Base-by-base conservation (phyloP, 2,113 vertebrate genomes). In the Telmatochromis sp. region DNA sequence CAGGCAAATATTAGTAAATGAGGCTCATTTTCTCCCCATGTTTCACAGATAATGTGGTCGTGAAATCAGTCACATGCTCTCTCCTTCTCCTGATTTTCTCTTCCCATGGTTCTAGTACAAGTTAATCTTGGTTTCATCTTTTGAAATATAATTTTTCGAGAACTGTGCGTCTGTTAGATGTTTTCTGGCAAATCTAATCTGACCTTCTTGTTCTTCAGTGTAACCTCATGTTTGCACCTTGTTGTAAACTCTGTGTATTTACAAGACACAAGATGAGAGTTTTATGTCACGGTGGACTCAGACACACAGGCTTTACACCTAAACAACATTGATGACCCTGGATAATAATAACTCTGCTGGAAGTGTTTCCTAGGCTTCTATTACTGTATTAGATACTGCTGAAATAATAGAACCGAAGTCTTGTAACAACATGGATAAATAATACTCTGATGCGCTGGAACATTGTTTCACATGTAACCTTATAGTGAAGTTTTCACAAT, bases 401-500 rank as follows among this genome's bases (percentile, higher is more conserved):
- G n/a, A 45, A 73, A 26, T 68, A 21, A 15, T 14, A 45, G 8
- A 71, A 14, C 37, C 1, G 0, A 23, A 2, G 21, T 26, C 65
- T 71, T 71, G 63, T 40, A 2, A 71, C 37, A 73, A 45, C 21
- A 45, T 10, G 5, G 21, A 47, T 45, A 28, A 73, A 73, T 73
- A 45, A 26, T 11, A 47, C 40, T 73, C 40, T 0, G 7, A 21
- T 13, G 12, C 0, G 1, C 3, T 68, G 40, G 21, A 73, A 28
- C 6, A 47, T 73, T 26, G 68, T 73, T 28, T 47, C 40, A 45
- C 68, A 28, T 17, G 21, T 73, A 45, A 17, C 42, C 21, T 10
- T 0, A 4, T 55, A 26, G 54, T 1, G 12, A 14, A 3, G 45
- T 45, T 45, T 45, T 45, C 3, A 0, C 47, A 19, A 19, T 51